These are phyloP conservation scores for Galerucella pusilla DNA, from an alignment of 2,888 invertebrate genomes.

Conservation along the genomic window DNA sequence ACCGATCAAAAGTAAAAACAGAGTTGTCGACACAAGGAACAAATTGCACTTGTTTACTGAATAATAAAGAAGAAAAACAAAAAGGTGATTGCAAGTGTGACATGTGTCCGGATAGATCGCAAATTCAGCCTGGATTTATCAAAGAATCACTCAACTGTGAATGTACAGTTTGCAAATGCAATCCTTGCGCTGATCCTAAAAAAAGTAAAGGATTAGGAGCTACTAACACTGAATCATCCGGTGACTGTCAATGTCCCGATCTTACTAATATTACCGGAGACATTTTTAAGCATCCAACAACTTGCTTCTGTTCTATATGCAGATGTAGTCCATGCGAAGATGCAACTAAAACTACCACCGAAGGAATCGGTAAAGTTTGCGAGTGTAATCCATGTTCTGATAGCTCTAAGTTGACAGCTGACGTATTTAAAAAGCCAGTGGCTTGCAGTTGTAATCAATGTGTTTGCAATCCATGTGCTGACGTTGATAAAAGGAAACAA, in stretches of 20 bases:
- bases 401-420: too few relatives aligned
- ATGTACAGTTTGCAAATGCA: not conserved
- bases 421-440: not conserved
- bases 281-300: not conserved
- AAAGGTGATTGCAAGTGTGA: not conserved
- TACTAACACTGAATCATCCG: not conserved
- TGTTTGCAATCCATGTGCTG: not conserved
- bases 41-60: not conserved
- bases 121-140: not conserved
- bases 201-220: not conserved
- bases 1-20: not conserved
- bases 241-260: not conserved
- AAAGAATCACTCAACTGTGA: not conserved
- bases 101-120: not conserved
- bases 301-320: not conserved
- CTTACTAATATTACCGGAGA: not conserved
- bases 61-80: not conserved
- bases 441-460: not conserved
- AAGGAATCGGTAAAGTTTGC: not conserved
- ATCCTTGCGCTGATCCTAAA: not conserved
- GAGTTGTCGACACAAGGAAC: not conserved
- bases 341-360: not conserved
- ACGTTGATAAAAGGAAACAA: conserved; percentile 1
- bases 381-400: conserved; percentile 1
- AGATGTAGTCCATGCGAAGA: not conserved